A percentile compares a stretch with the other conserved stretches of the same genome.
Evolutionary conservation across 2,113 vertebrate genomes (phyloP).

Genomic region (Antechinus flavipes): DNA sequence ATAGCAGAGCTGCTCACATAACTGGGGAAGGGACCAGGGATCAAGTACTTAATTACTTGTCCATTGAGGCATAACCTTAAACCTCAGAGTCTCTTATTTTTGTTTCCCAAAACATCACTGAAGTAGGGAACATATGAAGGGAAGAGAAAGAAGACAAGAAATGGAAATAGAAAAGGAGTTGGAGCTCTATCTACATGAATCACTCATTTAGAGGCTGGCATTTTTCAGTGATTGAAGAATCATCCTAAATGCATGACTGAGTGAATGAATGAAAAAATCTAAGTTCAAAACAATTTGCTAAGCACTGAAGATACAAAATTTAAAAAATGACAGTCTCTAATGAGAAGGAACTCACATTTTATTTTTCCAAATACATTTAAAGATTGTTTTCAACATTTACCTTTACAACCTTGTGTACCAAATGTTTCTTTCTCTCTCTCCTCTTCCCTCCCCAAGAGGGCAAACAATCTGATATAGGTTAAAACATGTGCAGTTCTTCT

Average conservation of each 20-base stretch:
- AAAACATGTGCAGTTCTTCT: too few species aligned
- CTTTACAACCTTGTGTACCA: too few species aligned
- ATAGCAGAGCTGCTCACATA: conserved; percentile 30
- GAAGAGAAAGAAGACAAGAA: conserved; percentile 29
- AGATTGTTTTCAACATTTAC: too few species aligned
- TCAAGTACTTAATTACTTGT: conserved; percentile 67
- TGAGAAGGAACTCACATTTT: not conserved
- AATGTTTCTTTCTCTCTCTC: too few species aligned
- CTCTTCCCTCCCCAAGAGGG: too few species aligned
- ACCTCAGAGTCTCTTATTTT: conserved; percentile 40
- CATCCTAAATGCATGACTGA: not conserved
- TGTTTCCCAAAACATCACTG: not conserved
- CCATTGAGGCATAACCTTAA: conserved; percentile 10
- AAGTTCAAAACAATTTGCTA: not conserved
- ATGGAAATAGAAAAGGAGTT: not conserved
- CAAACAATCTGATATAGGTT: too few species aligned
- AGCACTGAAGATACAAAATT: not conserved
- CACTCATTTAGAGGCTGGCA: not conserved
- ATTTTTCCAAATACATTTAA: too few species aligned
- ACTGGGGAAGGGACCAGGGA: conserved; percentile 30
- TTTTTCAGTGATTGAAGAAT: not conserved
- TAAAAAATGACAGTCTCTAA: not conserved
- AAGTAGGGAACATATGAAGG: not conserved
- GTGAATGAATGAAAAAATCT: not conserved
- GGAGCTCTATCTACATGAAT: not conserved